Conservation (phyloP, 2,797 vertebrate species). For the Sylvia borin region DNA sequence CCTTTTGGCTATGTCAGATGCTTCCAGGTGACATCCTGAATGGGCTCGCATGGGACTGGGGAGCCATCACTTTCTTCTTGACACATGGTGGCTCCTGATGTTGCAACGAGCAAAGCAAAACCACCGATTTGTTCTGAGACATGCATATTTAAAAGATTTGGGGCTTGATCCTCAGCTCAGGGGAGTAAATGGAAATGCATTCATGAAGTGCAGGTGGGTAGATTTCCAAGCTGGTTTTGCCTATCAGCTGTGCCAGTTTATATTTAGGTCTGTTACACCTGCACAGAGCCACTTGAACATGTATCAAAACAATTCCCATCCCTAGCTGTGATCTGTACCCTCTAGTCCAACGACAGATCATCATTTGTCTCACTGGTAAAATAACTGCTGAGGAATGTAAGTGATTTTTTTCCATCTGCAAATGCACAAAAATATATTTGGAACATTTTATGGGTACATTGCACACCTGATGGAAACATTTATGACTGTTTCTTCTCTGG, state of each 20-base stretch:
- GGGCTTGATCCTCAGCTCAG: neutral
- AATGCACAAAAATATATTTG: constrained; percentile 40
- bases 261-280: constrained; percentile 43
- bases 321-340: constrained; percentile 14
- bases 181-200: neutral
- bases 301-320: neutral
- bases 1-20: neutral
- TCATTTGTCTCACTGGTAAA: constrained; percentile 44
- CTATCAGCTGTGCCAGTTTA: neutral
- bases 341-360: constrained; percentile 37
- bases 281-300: neutral
- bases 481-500: constrained; percentile 10
- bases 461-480: constrained; percentile 43
- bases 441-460: constrained; percentile 24
- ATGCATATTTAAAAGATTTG: neutral
- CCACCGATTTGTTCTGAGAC: neutral
- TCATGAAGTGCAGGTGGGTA: neutral
- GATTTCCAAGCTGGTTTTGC: constrained; percentile 1
- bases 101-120: neutral
- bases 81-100: neutral
- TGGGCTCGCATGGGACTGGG: neutral
- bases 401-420: constrained; percentile 5
- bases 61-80: neutral
- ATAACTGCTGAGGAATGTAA: constrained; percentile 16
- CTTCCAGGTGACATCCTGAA: neutral